Evolutionary conservation across 2,113 vertebrate genomes (phyloP).

Genomic region (Passerina amoena): DNA sequence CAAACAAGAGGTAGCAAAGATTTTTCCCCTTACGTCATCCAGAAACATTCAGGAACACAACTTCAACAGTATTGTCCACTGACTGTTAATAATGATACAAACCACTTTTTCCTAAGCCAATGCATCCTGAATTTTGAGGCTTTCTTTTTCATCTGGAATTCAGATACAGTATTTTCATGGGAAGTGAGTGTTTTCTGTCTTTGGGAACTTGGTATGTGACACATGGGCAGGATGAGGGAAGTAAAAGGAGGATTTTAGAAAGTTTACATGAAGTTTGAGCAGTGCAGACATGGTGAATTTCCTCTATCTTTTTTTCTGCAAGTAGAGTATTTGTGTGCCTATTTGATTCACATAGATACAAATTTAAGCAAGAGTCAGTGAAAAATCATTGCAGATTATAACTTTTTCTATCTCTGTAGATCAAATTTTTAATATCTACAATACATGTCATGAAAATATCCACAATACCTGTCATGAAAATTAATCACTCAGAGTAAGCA

Average conservation of each 20-base stretch:
- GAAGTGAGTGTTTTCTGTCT: background rate
- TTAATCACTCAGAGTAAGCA: background rate
- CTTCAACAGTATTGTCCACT: background rate
- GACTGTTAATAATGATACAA: background rate
- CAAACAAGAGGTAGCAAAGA: background rate
- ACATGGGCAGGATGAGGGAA: background rate
- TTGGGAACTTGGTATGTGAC: fast-evolving
- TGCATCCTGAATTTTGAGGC: background rate
- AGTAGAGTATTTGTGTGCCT: background rate
- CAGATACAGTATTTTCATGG: background rate
- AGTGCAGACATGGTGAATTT: background rate
- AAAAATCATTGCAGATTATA: background rate
- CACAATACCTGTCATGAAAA: background rate
- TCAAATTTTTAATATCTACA: background rate
- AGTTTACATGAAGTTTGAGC: background rate
- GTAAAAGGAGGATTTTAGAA: background rate
- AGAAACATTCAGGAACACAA: background rate
- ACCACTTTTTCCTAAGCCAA: background rate
- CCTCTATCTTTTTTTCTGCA: background rate
- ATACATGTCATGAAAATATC: background rate
- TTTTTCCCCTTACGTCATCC: background rate
- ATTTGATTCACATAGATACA: background rate
- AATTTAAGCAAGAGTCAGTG: background rate
- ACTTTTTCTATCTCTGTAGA: background rate
- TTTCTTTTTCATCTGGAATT: background rate